Base-by-base conservation (phyloP, 1,140 invertebrate genomes). In the Scaptomyza graminum region DNA sequence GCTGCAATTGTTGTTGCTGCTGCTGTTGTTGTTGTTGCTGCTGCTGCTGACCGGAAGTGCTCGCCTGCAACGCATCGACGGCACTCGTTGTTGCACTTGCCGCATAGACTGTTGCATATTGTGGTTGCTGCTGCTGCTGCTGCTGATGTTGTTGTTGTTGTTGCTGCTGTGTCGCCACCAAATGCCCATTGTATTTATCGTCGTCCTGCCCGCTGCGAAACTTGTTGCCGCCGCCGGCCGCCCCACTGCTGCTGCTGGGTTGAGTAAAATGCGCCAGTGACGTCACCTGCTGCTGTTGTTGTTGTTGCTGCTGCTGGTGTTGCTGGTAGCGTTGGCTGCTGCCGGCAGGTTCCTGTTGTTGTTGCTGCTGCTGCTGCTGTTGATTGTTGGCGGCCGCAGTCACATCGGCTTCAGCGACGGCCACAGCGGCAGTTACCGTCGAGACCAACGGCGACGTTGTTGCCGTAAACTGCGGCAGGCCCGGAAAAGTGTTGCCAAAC, bases 401-500 rank as follows among this genome's bases (percentile, higher is more conserved):
- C 49, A 84, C 76, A 67, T 80, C 83, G 18, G 72, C 72, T 50
- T 67, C 68, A 13, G 69, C 25, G 15, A 76, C 60, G 43, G 77
- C 67, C 11, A 87, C 79, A 37, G 90, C 81, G 47, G 82, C 79
- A 15, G 87, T 82, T 2, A 91, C 79, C 7, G 90, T 90, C 22
- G 90, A 90, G 39, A 91, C 90, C 49, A 91, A 55, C 12, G 88
- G 84, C 51, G 90, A 85, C 37, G 90, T 76, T 11, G 94, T 93
- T 5, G 93, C 93, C 9, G 94, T 93, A 62, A 95, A 95, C 74
- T 95, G 95, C 55, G 94, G 94, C 60, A 95, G 93, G 8, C 94
- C 91, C 44, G 94, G 93, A 41, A 94, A 93, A 15, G 94, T 93
- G 57, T 94, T 94, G 34, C 94, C 94, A 77, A 95, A 95, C 15